These are phyloP conservation scores for Eristalis pertinax DNA, from an alignment of 2,888 invertebrate species.

Conservation along the genomic window DNA sequence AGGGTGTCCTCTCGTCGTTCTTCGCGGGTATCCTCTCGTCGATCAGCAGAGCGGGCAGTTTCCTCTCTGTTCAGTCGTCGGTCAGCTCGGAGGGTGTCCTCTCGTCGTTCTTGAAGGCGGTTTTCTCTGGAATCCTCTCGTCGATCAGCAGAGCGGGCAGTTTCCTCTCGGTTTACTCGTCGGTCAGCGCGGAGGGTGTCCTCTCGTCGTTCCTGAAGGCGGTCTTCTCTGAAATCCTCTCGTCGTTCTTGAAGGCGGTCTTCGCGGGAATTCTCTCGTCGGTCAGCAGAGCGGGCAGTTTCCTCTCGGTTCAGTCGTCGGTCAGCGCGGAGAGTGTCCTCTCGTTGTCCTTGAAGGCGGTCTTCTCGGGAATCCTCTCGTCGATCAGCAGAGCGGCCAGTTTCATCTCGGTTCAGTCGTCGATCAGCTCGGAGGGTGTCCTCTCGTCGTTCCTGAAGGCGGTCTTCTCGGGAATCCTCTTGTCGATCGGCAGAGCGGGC, in stretches of 20 bases:
- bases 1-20: background rate
- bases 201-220: background rate
- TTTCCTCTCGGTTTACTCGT: background rate
- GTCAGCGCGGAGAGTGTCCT: background rate
- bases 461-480: background rate
- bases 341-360: background rate
- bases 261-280: background rate
- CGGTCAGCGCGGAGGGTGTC: background rate
- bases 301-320: background rate
- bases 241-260: background rate
- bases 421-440: background rate
- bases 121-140: background rate
- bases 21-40: background rate
- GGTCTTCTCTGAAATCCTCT: background rate
- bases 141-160: background rate
- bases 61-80: constrained; percentile 7
- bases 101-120: background rate
- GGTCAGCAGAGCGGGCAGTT: background rate
- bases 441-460: background rate
- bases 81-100: background rate
- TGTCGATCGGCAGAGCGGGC: background rate
- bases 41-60: background rate
- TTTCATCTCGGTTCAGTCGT: background rate
- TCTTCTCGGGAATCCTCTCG: background rate
- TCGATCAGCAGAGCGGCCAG: background rate